Percentiles rank a stretch among this genome's conserved stretches.
Conservation (phyloP, 1,140 invertebrate species). For the Bombyx mori region DNA sequence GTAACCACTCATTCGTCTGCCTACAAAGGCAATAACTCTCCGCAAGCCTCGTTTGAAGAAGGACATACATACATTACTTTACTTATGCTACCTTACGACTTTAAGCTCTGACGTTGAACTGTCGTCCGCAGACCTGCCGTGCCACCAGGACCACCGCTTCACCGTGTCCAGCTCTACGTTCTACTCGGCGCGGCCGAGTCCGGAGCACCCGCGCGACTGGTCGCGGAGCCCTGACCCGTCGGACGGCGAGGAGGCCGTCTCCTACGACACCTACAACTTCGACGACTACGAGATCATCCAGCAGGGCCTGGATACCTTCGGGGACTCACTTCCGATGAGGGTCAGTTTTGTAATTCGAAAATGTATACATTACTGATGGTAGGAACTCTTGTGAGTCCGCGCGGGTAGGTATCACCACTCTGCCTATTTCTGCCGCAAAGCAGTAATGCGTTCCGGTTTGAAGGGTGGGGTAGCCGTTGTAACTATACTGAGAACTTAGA, state of each 20-base stretch:
- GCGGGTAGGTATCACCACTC: no score
- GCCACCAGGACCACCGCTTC: slow-evolving; percentile 47
- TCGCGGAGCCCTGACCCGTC: slow-evolving; percentile 14
- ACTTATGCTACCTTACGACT: no score
- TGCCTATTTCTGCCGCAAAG: no score
- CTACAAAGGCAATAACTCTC: background rate
- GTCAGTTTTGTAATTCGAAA: slow-evolving; percentile 11
- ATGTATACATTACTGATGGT: no score
- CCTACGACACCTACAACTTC: slow-evolving; percentile 41
- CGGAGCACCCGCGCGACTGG: slow-evolving; percentile 8
- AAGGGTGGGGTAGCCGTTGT: no score
- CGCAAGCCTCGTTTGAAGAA: no score
- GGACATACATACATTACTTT: no score
- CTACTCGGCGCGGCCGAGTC: slow-evolving; percentile 25
- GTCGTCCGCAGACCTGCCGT: slow-evolving; percentile 41
- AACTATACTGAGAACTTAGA: no score
- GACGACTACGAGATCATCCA: slow-evolving; percentile 56
- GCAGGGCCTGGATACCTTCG: slow-evolving; percentile 31
- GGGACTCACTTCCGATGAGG: slow-evolving; percentile 14
- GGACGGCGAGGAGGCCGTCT: slow-evolving; percentile 44
- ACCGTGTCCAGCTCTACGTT: slow-evolving; percentile 41
- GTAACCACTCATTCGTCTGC: no score
- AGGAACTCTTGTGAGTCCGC: no score
- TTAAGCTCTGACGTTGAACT: background rate
- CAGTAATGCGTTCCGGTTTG: no score